Evolutionary conservation across 2,113 vertebrate species (phyloP), one percentile per base, ranked within the genome.

Genomic region (Eubucco bourcierii): DNA sequence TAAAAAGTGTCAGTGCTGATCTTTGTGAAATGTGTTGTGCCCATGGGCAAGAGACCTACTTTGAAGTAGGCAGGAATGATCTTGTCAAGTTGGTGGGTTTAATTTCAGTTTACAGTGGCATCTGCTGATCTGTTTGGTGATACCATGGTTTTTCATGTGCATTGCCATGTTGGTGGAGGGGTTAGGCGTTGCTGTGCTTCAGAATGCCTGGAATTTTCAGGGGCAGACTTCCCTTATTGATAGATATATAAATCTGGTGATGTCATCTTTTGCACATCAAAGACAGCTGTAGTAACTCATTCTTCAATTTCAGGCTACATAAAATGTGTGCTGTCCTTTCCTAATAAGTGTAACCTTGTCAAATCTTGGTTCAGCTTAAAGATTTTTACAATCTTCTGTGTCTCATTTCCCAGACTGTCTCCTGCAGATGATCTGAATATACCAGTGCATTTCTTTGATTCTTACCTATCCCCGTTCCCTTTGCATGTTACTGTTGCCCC

Each of bases 11-110:
- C 92, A 94, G 76, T 0, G 0, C 73, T 93, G 82, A 90, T 94
- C 73, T 95, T 94, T 67, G 46, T 94, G 71, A 97, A 94, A 92
- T 79, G 65, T 94, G 86, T 82, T 93, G 90, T 88, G 80, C 96
- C 93, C 66, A 80, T 84, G 78, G 89, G 94, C 28, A 95, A 93
- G 80, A 96, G 77, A 61, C 44, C 66, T 78, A 59, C 91, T 95
- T 96, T 96, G 94, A 95, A 91, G 92, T 79, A 92, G 94, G 72
- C 94, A 95, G 90, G 96, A 96, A 87, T 75, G 90, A 90, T 90
- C 95, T 95, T 95, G 96, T 91, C 82, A 95, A 14, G 60, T 92
- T 0, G 1, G 74, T 86, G 82, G 78, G 94, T 94, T 96, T 91
- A 92, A 93, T 92, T 94, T 95, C 91, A 95, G 77, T 95, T 96